Conservation (phyloP, 2,888 invertebrate species). For the Agrilus mali region DNA sequence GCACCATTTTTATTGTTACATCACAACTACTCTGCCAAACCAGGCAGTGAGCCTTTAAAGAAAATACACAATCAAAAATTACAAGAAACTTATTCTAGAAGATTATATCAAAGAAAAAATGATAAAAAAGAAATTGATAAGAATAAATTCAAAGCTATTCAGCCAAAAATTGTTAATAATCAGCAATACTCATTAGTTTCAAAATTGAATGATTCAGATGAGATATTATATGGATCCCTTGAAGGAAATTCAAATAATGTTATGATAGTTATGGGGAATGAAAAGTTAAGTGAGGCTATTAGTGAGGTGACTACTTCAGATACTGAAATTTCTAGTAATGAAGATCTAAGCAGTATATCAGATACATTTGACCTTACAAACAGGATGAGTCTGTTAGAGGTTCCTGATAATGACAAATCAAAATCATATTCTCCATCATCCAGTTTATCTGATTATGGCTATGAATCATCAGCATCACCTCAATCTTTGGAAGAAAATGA, state of each 20-base stretch:
- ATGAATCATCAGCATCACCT: slow-evolving; percentile 54
- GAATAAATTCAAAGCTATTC: slow-evolving; percentile 12
- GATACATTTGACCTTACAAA: slow-evolving; percentile 7
- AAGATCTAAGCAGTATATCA: slow-evolving; percentile 8
- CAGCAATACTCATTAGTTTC: background rate
- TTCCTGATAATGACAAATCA: slow-evolving; percentile 1
- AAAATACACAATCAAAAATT: slow-evolving; percentile 5
- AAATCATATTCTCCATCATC: slow-evolving; percentile 8
- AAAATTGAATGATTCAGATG: slow-evolving; percentile 33
- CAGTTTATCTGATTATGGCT: slow-evolving; percentile 45
- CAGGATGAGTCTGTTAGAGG: background rate
- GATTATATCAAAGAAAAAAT: background rate
- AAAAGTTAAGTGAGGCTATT: slow-evolving; percentile 39
- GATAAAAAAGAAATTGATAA: background rate
- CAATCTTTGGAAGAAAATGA: slow-evolving; percentile 26
- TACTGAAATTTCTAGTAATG: slow-evolving; percentile 15
- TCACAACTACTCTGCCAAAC: slow-evolving; percentile 28
- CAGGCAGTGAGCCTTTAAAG: slow-evolving; percentile 9
- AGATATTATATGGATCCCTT: slow-evolving; percentile 55
- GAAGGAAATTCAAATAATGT: slow-evolving; percentile 62
- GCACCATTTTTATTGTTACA: slow-evolving; percentile 28
- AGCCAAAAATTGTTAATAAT: slow-evolving; percentile 6
- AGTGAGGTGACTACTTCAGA: slow-evolving; percentile 29
- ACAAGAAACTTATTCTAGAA: slow-evolving; percentile 1
- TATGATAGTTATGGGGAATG: slow-evolving; percentile 56